Evolutionary conservation across 1,140 invertebrate genomes (phyloP).

Genomic region (Drosophila parabipectinata): DNA sequence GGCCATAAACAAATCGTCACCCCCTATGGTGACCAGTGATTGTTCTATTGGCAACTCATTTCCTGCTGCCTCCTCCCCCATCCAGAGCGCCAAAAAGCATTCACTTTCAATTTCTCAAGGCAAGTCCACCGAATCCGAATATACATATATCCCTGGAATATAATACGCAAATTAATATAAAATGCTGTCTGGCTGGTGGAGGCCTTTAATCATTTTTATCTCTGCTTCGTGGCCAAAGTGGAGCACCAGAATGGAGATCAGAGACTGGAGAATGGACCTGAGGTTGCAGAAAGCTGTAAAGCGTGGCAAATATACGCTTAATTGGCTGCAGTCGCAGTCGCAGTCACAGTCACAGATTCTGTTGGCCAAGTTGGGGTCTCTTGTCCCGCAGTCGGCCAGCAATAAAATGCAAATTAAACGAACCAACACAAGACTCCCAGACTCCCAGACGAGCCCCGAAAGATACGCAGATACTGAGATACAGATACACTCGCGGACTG

Average conservation of each 20-base stretch:
- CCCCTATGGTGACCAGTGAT: slow-evolving; percentile 77
- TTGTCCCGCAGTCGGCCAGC: slow-evolving; percentile 28
- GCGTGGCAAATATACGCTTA: slow-evolving; percentile 83
- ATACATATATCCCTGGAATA: slow-evolving; percentile 24
- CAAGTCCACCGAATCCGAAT: not conserved
- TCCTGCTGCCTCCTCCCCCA: slow-evolving; percentile 53
- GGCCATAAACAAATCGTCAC: slow-evolving; percentile 45
- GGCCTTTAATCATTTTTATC: slow-evolving; percentile 79
- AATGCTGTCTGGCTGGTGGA: slow-evolving; percentile 51
- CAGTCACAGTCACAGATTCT: slow-evolving; percentile 11
- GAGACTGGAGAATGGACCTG: not conserved
- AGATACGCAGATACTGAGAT: slow-evolving; percentile 9
- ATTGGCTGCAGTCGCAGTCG: slow-evolving; percentile 67
- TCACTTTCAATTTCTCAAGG: slow-evolving; percentile 78
- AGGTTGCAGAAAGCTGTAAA: slow-evolving; percentile 69
- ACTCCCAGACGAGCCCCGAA: not conserved
- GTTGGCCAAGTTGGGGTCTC: slow-evolving; percentile 2
- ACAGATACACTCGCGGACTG: slow-evolving; percentile 17
- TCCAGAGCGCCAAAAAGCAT: slow-evolving; percentile 54
- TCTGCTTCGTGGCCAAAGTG: slow-evolving; percentile 61
- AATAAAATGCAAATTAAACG: slow-evolving; percentile 84
- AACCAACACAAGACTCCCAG: slow-evolving; percentile 28
- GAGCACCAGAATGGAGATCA: slow-evolving; percentile 40
- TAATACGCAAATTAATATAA: slow-evolving; percentile 76
- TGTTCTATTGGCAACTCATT: slow-evolving; percentile 82